Base-by-base conservation (phyloP, 2,888 invertebrate species). In the Orchesellides sinensis region DNA sequence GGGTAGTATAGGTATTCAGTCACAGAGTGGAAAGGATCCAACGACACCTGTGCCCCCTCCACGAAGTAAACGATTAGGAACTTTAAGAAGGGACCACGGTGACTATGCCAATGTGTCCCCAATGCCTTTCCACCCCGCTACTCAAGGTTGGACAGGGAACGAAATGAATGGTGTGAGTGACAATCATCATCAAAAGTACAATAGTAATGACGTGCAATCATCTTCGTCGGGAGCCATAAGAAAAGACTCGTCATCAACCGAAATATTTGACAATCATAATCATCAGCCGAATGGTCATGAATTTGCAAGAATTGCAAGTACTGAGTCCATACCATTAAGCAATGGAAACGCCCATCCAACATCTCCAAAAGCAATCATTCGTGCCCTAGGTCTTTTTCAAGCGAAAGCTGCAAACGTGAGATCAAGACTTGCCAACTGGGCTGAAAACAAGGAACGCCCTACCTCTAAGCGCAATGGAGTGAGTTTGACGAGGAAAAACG, bases 321-420 rank as follows among this genome's bases (percentile, higher is more conserved):
- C 78, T 3, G 66, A 32, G 35, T 65, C 80, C 10, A 29, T 49
- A 19, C 79, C 79, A 12, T 27, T 59, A 14, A 68, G 21, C 23
- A 78, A 54, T 47, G 72, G 54, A 2, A 75, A 47, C 21, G 45
- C 54, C 12, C 17, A 49, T 23, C 54, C 85, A 10, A 75, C 86
- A 0, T 88, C 87, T 8, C 87, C 88, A 5, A 88, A 87, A 52
- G 80, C 85, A 14, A 83, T 87, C 10, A 85, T 84, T 17, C 78
- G 85, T 40, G 88, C 87, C 8, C 54, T 88, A 35, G 88, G 88
- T 1, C n/a, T 86, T 12, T 88, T 88, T 65, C 87, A 88, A 72
- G 86, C 87, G 1, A 88, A 86, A 52, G 88, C 88, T 32, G 87
- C 87, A 12, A 88, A 84, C 70, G 85, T 88, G 10, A 69, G 86